Conservation (phyloP, 2,888 invertebrate species). For the Phaedon cochleariae region DNA sequence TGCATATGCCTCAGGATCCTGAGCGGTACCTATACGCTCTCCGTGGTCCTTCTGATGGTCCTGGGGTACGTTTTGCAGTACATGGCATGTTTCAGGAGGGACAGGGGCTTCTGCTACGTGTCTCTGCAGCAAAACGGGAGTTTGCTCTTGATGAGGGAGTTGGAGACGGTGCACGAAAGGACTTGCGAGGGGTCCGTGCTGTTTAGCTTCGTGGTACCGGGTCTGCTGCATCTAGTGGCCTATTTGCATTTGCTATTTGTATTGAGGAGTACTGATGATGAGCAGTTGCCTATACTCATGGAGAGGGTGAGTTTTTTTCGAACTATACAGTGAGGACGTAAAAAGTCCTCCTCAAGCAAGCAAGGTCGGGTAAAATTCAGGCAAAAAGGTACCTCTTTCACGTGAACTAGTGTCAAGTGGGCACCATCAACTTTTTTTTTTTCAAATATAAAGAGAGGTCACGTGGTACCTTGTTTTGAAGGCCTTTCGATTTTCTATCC, state of each 20-base stretch:
- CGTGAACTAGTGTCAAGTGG: too few relatives aligned
- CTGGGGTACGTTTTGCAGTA: slow-evolving; percentile 57
- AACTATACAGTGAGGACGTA: neutral
- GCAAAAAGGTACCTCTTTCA: too few relatives aligned
- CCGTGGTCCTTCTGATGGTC: slow-evolving; percentile 31
- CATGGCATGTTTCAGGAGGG: slow-evolving; percentile 79
- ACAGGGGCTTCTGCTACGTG: slow-evolving; percentile 75
- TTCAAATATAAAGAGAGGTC: too few relatives aligned
- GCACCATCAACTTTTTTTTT: too few relatives aligned
- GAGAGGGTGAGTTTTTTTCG: slow-evolving; percentile 70
- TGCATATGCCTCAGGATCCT: slow-evolving; percentile 69
- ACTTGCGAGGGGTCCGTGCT: slow-evolving; percentile 76
- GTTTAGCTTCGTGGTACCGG: slow-evolving; percentile 79
- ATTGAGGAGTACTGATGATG: slow-evolving; percentile 80
- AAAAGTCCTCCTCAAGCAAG: too few relatives aligned
- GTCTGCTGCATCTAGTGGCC: slow-evolving; percentile 74
- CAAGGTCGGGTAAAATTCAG: too few relatives aligned
- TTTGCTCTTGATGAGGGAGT: slow-evolving; percentile 25
- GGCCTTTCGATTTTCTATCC: too few relatives aligned
- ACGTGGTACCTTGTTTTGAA: too few relatives aligned
- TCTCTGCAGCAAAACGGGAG: slow-evolving; percentile 32
- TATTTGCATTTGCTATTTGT: slow-evolving; percentile 78
- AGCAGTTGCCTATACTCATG: slow-evolving; percentile 83
- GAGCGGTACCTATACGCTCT: slow-evolving; percentile 73
- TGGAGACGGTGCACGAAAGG: slow-evolving; percentile 63